These are phyloP conservation scores for Acleris sparsana DNA, from an alignment of 2,888 invertebrate genomes.

Conservation along the genomic window DNA sequence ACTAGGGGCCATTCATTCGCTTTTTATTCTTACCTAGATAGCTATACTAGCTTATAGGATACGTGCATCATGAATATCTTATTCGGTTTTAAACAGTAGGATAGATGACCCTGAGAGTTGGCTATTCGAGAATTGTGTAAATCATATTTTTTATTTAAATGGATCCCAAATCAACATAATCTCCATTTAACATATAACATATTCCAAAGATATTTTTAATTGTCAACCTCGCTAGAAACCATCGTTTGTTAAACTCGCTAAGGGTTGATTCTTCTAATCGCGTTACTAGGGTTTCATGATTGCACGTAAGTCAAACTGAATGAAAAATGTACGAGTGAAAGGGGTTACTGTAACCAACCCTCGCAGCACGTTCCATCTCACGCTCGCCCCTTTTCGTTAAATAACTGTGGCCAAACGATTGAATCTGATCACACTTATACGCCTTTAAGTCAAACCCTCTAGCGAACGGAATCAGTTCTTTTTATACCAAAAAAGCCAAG, in stretches of 20 bases:
- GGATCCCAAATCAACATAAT: too few species aligned
- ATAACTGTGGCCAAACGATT: constrained; percentile 12
- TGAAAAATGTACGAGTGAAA: constrained; percentile 48
- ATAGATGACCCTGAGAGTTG: too few species aligned
- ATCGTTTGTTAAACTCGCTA: not conserved
- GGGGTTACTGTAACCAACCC: constrained; percentile 44
- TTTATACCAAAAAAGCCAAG: not conserved
- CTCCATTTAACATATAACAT: too few species aligned
- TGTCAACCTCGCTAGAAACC: too few species aligned
- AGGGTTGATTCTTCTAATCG: constrained; percentile 50
- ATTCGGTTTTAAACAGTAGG: too few species aligned
- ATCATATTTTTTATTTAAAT: too few species aligned
- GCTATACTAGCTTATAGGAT: too few species aligned
- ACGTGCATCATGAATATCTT: too few species aligned
- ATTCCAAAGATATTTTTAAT: too few species aligned
- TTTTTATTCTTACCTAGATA: constrained; percentile 19
- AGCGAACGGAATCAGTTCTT: not conserved
- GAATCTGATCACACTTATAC: constrained; percentile 6
- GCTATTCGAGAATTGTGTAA: too few species aligned
- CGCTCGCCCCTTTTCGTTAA: constrained; percentile 22
- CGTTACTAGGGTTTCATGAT: constrained; percentile 62
- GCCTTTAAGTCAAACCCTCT: not conserved
- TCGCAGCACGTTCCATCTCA: constrained; percentile 9
- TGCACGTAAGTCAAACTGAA: constrained; percentile 51
- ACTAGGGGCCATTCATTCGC: constrained; percentile 25